Base-by-base conservation (phyloP, 1,140 invertebrate genomes). In the Drosophila serrata region DNA sequence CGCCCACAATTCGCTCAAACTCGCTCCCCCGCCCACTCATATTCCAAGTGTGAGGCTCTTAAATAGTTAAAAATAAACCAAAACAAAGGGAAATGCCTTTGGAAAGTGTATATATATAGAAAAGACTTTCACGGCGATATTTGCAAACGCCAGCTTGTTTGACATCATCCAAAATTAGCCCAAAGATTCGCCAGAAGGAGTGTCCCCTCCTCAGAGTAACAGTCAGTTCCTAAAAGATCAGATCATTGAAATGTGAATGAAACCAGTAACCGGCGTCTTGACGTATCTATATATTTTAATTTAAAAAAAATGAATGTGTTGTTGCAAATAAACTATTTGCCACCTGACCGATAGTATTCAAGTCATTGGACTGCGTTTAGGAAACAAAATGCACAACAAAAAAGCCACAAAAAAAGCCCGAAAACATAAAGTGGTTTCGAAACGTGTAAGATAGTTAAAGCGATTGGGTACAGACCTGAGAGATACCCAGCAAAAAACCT, bases 311-410 rank as follows among this genome's bases (percentile, higher is more conserved):
- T 15, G 3, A 53, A 35, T 60, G 35, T 73, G 70, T 60, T 74
- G 40, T 55, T 60, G 56, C n/a, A 33, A 40, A 49, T 57, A 67
- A 39, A 40, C 61, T 60, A 55, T 59, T 55, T 39, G 40, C 37
- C 61, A 59, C 37, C 64, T 78, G 63, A 78, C 48, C 56, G 75
- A 77, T 77, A 61, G 27, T 45, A 29, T 69, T 77, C 37, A 61
- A 78, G 75, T 78, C 75, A 78, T 70, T 78, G 64, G 75, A 78
- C 75, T 78, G 63, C 57, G 75, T 57, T 77, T 59, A 77, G 69
- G 69, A 69, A 77, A 68, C 74, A 55, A 77, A 63, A 61, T 78
- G 49, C 74, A 70, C 51, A 78, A 57, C 45, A 46, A 45, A 55
- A 67, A 57, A 39, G 12, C 13, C 17, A 40, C 24, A 29, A 53